phyloP scores from a whole-genome alignment of 2,113 vertebrate genomes.

The Dromaius novaehollandiae region DNA sequence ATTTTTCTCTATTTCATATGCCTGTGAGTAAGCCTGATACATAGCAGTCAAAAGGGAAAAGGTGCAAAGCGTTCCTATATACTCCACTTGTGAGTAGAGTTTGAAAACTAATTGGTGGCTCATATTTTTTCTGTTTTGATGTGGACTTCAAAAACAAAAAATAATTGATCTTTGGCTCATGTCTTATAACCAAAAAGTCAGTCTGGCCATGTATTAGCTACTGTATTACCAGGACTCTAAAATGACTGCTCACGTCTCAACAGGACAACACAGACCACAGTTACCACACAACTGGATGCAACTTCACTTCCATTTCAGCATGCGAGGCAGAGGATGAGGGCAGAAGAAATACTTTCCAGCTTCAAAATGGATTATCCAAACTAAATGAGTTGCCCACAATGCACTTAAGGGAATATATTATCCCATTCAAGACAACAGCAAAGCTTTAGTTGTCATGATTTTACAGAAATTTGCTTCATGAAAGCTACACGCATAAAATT shows the following conservation, averaged over 20 bases:
- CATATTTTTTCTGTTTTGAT: no score
- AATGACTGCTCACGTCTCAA: background rate
- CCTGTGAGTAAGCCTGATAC: background rate
- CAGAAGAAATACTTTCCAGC: background rate
- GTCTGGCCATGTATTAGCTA: background rate
- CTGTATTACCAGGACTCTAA: background rate
- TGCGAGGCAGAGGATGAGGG: background rate
- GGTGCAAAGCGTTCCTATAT: background rate
- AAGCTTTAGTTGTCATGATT: background rate
- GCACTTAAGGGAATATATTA: background rate
- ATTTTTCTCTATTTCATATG: background rate
- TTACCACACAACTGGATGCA: background rate
- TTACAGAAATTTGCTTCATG: background rate
- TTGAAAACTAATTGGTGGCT: background rate
- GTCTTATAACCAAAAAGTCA: background rate
- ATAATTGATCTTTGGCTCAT: background rate
- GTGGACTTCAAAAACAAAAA: background rate
- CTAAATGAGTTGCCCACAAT: background rate
- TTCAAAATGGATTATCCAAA: background rate
- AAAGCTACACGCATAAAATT: background rate
- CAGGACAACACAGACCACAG: no score
- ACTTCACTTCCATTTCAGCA: background rate
- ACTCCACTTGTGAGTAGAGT: accelerated
- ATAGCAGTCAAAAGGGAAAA: background rate
- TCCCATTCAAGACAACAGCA: background rate